phyloP scores from a whole-genome alignment of 2,888 invertebrate genomes.

The Cepaea hortensis region DNA sequence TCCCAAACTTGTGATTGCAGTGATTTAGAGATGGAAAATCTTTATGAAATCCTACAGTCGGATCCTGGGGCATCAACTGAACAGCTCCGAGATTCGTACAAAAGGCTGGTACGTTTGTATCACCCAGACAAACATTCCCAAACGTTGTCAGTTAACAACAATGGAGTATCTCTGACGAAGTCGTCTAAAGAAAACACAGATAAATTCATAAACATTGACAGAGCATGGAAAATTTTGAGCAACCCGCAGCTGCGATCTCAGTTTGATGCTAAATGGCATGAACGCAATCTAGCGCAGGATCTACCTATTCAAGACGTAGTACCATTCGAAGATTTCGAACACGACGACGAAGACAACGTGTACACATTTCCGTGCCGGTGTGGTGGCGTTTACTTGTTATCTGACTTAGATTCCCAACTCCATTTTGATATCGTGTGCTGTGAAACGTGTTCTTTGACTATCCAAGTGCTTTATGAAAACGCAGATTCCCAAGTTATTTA shows the following conservation, averaged over 20 bases:
- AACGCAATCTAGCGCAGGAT: conserved; percentile 63
- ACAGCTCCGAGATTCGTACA: conserved; percentile 43
- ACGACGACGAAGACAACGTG: conserved; percentile 45
- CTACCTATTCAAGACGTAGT: conserved; percentile 71
- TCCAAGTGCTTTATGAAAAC: conserved; percentile 60
- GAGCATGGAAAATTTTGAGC: conserved; percentile 69
- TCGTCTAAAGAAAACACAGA: neutral
- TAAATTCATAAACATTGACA: conserved; percentile 60
- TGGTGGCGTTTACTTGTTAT: conserved; percentile 64
- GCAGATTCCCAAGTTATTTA: conserved; percentile 56
- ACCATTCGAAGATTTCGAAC: conserved; percentile 64
- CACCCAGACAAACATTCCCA: conserved; percentile 46
- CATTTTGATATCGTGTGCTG: conserved; percentile 69
- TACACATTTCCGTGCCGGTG: conserved; percentile 65
- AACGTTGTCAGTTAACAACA: neutral
- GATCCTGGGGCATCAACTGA: conserved; percentile 40
- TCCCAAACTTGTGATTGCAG: too few species aligned
- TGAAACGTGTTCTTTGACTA: conserved; percentile 67
- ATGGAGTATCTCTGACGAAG: too few species aligned
- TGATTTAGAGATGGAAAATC: conserved; percentile 42
- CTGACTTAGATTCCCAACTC: conserved; percentile 58
- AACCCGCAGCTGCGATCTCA: conserved; percentile 60
- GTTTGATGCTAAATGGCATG: conserved; percentile 67
- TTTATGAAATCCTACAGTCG: conserved; percentile 48
- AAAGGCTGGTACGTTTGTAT: conserved; percentile 29